Percentiles rank a stretch among this genome's conserved stretches.
Conservation (phyloP, 2,113 vertebrate species). For the Ibidorhyncha struthersii region DNA sequence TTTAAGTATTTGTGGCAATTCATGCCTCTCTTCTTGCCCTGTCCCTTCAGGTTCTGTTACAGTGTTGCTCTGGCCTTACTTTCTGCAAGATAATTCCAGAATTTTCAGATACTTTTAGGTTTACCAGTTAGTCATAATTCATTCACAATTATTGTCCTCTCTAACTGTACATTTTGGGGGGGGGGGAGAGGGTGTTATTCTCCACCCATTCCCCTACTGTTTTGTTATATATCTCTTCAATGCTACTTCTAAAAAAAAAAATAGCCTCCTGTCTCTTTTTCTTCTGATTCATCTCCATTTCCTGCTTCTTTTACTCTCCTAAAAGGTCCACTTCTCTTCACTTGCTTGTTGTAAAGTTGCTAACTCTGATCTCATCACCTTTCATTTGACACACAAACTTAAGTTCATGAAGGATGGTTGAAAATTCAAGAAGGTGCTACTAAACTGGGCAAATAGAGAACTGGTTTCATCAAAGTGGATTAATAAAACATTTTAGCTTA, state of each 20-base stretch:
- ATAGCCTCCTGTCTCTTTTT: neutral
- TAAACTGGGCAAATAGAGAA: neutral
- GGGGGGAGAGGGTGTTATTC: accelerated
- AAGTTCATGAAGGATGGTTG: neutral
- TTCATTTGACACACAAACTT: neutral
- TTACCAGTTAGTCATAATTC: neutral
- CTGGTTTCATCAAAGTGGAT: neutral
- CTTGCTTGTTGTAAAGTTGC: neutral
- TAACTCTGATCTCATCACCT: neutral
- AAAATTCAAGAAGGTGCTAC: neutral
- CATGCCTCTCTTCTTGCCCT: neutral
- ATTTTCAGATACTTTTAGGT: neutral
- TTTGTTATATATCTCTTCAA: neutral
- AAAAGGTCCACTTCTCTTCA: neutral
- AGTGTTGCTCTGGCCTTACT: neutral
- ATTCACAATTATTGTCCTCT: neutral
- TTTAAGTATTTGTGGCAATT: neutral
- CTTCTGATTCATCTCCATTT: neutral
- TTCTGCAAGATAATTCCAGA: neutral
- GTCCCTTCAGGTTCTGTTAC: neutral
- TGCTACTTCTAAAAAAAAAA: neutral
- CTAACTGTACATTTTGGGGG: accelerated
- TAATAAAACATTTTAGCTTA: neutral
- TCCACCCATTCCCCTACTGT: neutral
- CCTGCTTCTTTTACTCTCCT: neutral